Evolutionary conservation across 2,888 invertebrate species (phyloP), one percentile per base, ranked within the genome.

Genomic region (Xanthorhoe spadicearia): DNA sequence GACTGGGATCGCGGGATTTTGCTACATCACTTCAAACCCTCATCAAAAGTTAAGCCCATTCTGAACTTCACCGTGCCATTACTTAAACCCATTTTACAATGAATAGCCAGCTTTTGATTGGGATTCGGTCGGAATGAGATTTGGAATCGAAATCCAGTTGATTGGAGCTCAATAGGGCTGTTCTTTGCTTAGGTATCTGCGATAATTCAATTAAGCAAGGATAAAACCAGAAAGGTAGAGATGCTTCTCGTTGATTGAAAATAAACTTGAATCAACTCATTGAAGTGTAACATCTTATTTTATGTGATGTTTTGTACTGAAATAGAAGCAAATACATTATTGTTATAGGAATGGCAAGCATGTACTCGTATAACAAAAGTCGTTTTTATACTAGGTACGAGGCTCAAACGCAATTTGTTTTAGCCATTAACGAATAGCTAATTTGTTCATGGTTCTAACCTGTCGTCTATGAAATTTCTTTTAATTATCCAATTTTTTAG

Each of bases 41-140:
- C 68, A 78, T 77, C 74, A 69, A 76, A 72, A 77, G 69, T 70
- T 70, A 59, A 69, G 74, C 72, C 74, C 75, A 74, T 68, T 75
- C 78, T 76, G 76, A 77, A 77, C 69, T 77, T 77, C 19, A 43
- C 60, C 52, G 65, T 64, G 46, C 65, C 70, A 75, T 78, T 74
- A 73, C 73, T 73, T 76, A 72, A 77, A 66, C 60, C 60, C 60
- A 61, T 64, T 69, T 64, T 23, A 9, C 57, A 48, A 28, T 64
- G 62, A 62, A 55, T 59, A 28, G 28, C 46, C 43, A 59, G 54
- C 32, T 50, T 59, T 43, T 52, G 56, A 58, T 63, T 61, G 19
- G 48, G 43, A 56, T 66, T 63, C 35, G 55, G 53, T 64, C 17
- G 32, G 28, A 62, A 62, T 55, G 61, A 54, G 61, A 55, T 49